A percentile compares a stretch with the other conserved stretches of the same genome.
Conservation (phyloP, 2,888 invertebrate species). For the Dolomedes plantarius region DNA sequence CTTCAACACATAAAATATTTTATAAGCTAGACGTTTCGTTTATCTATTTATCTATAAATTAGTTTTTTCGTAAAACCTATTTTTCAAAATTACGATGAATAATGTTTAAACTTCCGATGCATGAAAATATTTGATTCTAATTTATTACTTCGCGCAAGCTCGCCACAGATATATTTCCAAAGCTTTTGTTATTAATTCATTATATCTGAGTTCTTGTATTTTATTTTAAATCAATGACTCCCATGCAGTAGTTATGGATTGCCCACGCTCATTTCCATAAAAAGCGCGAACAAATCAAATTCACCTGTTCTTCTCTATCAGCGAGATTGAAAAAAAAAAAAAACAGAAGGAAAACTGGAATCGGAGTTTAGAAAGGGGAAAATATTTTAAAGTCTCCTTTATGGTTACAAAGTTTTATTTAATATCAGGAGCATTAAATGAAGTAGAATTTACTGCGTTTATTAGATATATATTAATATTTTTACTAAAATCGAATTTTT, state of each 20-base stretch:
- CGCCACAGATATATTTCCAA: neutral
- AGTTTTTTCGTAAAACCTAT: neutral
- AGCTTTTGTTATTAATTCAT: constrained; percentile 12
- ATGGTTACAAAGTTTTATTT: neutral
- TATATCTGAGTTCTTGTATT: constrained; percentile 8
- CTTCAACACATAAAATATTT: too few relatives aligned
- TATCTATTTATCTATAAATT: too few relatives aligned
- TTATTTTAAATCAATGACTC: constrained; percentile 8
- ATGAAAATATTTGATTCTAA: constrained; percentile 4
- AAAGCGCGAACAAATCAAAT: constrained; percentile 12
- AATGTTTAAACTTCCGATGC: constrained; percentile 3
- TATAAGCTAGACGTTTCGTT: too few relatives aligned
- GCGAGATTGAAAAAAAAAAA: neutral
- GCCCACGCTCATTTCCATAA: constrained; percentile 6
- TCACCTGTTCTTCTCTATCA: neutral
- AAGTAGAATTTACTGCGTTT: too few relatives aligned
- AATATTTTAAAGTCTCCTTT: neutral
- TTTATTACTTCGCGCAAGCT: neutral
- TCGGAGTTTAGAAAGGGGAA: neutral
- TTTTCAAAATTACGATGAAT: neutral
- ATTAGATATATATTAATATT: too few relatives aligned
- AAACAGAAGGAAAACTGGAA: neutral
- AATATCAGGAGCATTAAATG: too few relatives aligned
- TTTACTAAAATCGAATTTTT: too few relatives aligned
- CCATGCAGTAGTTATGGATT: neutral